Evolutionary conservation across 2,888 invertebrate genomes (phyloP), one percentile per base, ranked within the genome.

Genomic region (Brachypalpus laphriformis): DNA sequence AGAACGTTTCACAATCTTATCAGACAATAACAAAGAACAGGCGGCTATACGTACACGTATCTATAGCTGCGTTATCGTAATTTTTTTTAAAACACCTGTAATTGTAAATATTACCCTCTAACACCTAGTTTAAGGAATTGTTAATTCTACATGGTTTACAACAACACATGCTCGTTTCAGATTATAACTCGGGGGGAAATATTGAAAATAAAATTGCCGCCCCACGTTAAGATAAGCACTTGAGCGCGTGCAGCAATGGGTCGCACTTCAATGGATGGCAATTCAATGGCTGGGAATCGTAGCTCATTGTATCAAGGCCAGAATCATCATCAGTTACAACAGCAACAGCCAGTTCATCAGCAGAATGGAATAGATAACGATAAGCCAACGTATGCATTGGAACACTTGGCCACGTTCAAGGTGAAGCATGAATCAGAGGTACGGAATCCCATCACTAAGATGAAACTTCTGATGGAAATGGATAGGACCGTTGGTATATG

Each of bases 361-460:
- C 57, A 75, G 5, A 70, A 81, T 70, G 70, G 74, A 3, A 18
- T 57, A 25, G 74, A 87, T 20, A 76, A 71, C 22, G 93, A 93
- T 51, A 94, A 94, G 87, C 95, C 96, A 49, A 95, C 95, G 4
- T 99, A 98, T 92, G 95, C 97, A 88, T 95, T 99, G 93, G 99
- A 99, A 91, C 99, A 99, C 93, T 94, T 99, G 93, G 99, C 99
- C 88, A 99, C 99, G 28, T 99, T 99, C 93, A 98, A 98, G 49
- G 97, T 98, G 87, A 97, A 97, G 87, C 94, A 96, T 89, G 97
- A 97, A 92, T 95, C 95, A 31, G 97, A 97, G 87, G 96, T 97
- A 88, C 95, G 96, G 86, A 96, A 96, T 92, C 97, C 98, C 0
- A 96, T 96, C 16, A 98, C 98, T 91, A 98, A 98, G 83, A 97